These are phyloP conservation scores for Diarsia brunnea DNA, from an alignment of 2,888 invertebrate genomes.

Conservation along the genomic window DNA sequence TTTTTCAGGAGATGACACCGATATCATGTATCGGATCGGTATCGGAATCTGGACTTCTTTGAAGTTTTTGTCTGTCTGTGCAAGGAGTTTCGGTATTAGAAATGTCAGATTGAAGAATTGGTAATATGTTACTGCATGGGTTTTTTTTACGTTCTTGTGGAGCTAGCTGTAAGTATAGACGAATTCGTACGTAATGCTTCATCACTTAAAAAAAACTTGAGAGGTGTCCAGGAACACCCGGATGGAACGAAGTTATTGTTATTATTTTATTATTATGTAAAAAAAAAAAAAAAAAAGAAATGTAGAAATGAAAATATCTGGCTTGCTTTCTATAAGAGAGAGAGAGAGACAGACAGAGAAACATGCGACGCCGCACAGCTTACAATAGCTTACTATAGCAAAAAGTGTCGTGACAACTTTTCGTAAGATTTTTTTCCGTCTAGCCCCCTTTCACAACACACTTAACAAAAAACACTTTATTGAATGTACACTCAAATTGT, in stretches of 20 bases:
- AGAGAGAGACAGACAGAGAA: no score
- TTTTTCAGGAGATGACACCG: conserved; percentile 54
- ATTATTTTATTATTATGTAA: no score
- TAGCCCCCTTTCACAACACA: no score
- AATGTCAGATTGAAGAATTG: neutral
- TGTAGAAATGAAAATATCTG: no score
- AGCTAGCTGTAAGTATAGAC: neutral
- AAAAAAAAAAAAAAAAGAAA: no score
- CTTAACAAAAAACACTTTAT: neutral
- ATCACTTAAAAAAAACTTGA: neutral
- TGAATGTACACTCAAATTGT: neutral
- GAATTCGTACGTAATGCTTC: neutral
- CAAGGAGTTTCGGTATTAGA: neutral
- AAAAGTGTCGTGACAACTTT: no score
- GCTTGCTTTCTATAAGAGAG: no score
- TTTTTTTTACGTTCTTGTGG: neutral
- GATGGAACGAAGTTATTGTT: no score
- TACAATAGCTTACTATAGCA: no score
- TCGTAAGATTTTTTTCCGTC: no score
- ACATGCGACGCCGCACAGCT: no score
- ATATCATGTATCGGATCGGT: conserved; percentile 45
- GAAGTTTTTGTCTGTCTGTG: conserved; percentile 27
- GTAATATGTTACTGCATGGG: neutral
- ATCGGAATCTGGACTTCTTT: conserved; percentile 10
- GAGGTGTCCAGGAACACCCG: no score